phyloP scores from a whole-genome alignment of 2,888 invertebrate species.

The Penaeus monodon region DNA sequence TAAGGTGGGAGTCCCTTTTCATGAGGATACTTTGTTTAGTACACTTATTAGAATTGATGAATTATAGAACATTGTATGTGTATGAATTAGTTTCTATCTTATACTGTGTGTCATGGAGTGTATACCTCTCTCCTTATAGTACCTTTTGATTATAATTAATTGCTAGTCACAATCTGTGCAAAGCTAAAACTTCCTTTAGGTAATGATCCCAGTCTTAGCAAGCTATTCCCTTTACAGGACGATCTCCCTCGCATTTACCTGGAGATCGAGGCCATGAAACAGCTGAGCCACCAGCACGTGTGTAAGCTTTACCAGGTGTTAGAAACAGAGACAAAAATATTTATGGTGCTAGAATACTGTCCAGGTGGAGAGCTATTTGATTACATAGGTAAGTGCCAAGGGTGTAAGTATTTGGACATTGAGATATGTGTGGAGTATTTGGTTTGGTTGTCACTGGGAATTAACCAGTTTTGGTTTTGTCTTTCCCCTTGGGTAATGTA shows the following conservation, averaged over 20 bases:
- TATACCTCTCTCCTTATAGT: too few species aligned
- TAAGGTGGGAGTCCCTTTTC: too few species aligned
- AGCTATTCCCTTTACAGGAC: slow-evolving; percentile 65
- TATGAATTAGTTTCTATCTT: too few species aligned
- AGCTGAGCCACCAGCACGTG: slow-evolving; percentile 80
- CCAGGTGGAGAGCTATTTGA: slow-evolving; percentile 87
- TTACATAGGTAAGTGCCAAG: slow-evolving; percentile 75
- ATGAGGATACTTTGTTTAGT: too few species aligned
- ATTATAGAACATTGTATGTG: too few species aligned
- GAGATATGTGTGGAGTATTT: not conserved
- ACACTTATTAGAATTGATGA: too few species aligned
- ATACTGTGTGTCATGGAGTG: too few species aligned
- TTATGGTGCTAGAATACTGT: slow-evolving; percentile 85
- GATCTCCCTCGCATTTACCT: slow-evolving; percentile 74
- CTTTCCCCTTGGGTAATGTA: not conserved
- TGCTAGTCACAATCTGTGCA: too few species aligned
- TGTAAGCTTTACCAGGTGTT: slow-evolving; percentile 84
- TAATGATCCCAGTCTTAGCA: too few species aligned
- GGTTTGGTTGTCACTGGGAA: not conserved
- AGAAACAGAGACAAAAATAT: slow-evolving; percentile 81
- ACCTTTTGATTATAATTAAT: too few species aligned
- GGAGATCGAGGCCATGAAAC: slow-evolving; percentile 82
- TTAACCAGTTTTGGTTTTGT: not conserved
- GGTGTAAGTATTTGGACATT: too few species aligned
- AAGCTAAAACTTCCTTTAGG: too few species aligned